Base-by-base conservation (phyloP, 2,113 vertebrate species). In the Cyphotilapia sp. region DNA sequence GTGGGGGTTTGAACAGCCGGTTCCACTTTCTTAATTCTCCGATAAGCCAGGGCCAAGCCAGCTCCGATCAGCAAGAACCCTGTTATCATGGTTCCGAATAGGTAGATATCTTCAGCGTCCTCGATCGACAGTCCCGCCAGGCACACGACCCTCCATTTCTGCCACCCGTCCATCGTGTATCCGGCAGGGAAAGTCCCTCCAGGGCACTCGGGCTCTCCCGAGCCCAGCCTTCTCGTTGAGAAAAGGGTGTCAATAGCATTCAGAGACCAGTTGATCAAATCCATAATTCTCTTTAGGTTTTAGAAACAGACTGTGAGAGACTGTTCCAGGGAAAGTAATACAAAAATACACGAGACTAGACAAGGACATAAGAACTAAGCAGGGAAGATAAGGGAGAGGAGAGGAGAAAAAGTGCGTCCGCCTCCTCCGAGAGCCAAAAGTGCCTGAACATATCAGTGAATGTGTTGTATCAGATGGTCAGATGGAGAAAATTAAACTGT, bases 401-500 rank as follows among this genome's bases (percentile, higher is more conserved):
- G n/a, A 56, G 53, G 22, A 24, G 53, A 56, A 24, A 56, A 24
- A 24, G 53, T 56, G 53, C 1, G 11, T 24, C 53, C 6, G 1
- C 11, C 11, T 56, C 22, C 53, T 56, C 53, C 11, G 4, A 24
- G 22, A 56, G 22, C 22, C 22, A 56, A 56, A 56, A 56, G 53
- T 56, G 22, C 53, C 53, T 56, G 80, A 90, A 87, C 85, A 91
- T 83, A 93, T 93, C 89, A 40, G 74, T 6, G 9, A 81, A 22
- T 9, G 51, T 35, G 63, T 80, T 24, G 8, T 16, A 71, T 86
- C 66, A 80, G 83, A 89, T 92, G 87, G 89, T 88, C 85, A 86
- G 24, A 69, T 7, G 53, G 38, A 81, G 89, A 81, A 92, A 91
- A 93, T 92, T 27, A 91, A 93, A 66, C 89, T 91, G 91, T 92